Evolutionary conservation across 2,888 invertebrate genomes (phyloP), one percentile per base, ranked within the genome.

Genomic region (Octonoba sinensis): DNA sequence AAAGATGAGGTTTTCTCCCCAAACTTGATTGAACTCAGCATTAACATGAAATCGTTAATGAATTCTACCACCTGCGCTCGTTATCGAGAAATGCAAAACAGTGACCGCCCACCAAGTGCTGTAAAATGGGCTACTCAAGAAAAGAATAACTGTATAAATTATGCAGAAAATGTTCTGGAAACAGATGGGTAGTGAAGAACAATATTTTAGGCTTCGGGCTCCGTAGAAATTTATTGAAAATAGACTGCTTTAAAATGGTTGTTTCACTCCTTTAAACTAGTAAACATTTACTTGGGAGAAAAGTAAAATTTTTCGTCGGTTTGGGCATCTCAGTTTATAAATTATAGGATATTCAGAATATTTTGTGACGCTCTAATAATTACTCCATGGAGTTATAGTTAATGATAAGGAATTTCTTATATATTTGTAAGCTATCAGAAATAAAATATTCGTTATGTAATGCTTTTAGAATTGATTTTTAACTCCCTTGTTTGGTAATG

Each of bases 11-110:
- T 8, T 3, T 36, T 36, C 36, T 6, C 1, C 36, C 11, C 1
- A 11, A 36, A 8, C 36, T 36, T 36, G 6, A 36, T 36, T 36
- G 36, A 36, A 36, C 36, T 6, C 8, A 36, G 11, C 11, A 36
- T 66, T 65, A 47, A 27, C 66, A 74, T 74, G 66, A 74, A 59
- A 66, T 73, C 56, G 54, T 18, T 65, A 54, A 65, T 72, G 54
- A 73, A 73, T 65, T 66, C 66, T 46, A 22, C 18, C 65, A 65
- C 22, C 65, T 65, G 47, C 13, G 20, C 18, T 16, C 65, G 24
- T 65, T 22, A 65, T 65, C 65, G 49, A 49, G 24, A 49, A 22
- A 65, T 65, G 65, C 65, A 65, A 65, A 65, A 46, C 49, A 49
- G 18, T 62, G 62, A 16, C 44, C n/a, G 11, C 62, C 24, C 36